Base-by-base conservation (phyloP, 2,113 vertebrate species). In the Ancistrus triradiatus region DNA sequence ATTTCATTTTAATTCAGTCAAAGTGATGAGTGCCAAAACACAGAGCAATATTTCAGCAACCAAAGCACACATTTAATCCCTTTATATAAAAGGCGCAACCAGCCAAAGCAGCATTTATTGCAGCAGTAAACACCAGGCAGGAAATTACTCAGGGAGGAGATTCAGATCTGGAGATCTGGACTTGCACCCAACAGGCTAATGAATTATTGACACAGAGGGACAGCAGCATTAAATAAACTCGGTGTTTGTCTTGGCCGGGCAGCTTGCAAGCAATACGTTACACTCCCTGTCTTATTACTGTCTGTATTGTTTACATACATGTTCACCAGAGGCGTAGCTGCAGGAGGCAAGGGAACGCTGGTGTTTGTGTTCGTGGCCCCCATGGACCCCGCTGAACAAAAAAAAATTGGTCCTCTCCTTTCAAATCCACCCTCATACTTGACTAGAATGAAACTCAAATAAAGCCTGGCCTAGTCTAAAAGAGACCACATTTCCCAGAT, bases 71-170 rank as follows among this genome's bases (percentile, higher is more conserved):
- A 56, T 76, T 64, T 58, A 76, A 74, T 79, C 65, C 52, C 43
- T 14, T 37, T 63, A 66, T 74, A 77, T 76, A 78, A 72, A 78
- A 81, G 78, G 75, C 63, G 66, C 24, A 72, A 73, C 72, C 71
- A 56, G 63, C 37, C 15, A 63, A 69, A 44, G 69, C 59, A 59
- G 66, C 60, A n/a, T 69, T 77, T 73, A 57, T 60, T 52, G 50
- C 35, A 17, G 48, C 52, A 57, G 40, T 52, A 66, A 28, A 43
- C 25, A 59, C 43, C 19, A 58, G 46, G 50, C 56, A 75, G 70
- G 72, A 50, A 15, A 57, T 37, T 44, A 65, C 37, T 59, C 17
- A 43, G 25, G 25, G 61, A 56, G 67, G 62, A 75, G 47, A 44
- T 70, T 52, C 5, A 42, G 10, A 70, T 59, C 62, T 5, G 38